These are phyloP conservation scores for Drosophila yakuba DNA, from an alignment of 1,140 invertebrate genomes.

Conservation along the genomic window DNA sequence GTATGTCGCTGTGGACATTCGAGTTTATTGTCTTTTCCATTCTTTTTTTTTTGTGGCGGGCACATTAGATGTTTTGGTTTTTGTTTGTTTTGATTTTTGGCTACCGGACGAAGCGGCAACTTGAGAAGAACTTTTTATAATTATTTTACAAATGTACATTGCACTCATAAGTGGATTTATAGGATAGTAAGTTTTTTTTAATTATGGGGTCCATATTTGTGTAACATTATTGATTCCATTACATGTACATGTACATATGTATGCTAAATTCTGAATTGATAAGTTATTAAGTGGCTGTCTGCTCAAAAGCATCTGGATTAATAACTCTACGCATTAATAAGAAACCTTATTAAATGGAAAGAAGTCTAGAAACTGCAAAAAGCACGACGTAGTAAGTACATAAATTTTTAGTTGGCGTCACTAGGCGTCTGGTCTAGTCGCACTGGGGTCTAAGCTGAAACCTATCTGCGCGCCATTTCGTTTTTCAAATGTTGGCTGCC, in stretches of 20 bases:
- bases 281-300: neutral
- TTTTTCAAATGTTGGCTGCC: conserved; percentile 75
- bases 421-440: conserved; percentile 75
- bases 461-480: conserved; percentile 77
- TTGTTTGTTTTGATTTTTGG: conserved; percentile 45
- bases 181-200: neutral
- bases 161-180: neutral
- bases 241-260: neutral
- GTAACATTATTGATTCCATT: neutral
- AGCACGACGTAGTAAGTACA: conserved; percentile 59
- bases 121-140: conserved; percentile 17
- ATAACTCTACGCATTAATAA: conserved; percentile 11
- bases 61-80: conserved; percentile 35
- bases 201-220: neutral
- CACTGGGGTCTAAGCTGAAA: conserved; percentile 77
- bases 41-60: conserved; percentile 14
- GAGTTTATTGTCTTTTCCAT: conserved; percentile 35
- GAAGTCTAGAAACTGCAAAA: conserved; percentile 53
- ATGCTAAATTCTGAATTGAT: too few relatives aligned
- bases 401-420: conserved; percentile 76
- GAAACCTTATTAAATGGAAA: conserved; percentile 34
- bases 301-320: conserved; percentile 12
- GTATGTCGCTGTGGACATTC: conserved; percentile 21
- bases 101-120: conserved; percentile 9
- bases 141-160: conserved; percentile 1